A percentile compares a stretch with the other conserved stretches of the same genome.
Evolutionary conservation across 1,140 invertebrate genomes (phyloP).

Genomic region (Asbolus verrucosus): DNA sequence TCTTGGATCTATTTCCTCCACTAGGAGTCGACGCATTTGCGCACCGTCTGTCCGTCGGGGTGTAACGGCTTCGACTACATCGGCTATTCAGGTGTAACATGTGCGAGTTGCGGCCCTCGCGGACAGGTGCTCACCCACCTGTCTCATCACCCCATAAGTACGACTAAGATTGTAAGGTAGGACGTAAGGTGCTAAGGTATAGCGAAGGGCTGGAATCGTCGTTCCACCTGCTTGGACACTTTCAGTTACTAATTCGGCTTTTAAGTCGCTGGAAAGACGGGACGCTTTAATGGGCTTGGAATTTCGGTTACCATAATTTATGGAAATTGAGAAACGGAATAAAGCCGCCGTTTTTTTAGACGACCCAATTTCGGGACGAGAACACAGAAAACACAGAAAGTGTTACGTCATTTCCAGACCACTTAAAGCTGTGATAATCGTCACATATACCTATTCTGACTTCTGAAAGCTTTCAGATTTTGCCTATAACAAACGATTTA

Average conservation of each 20-base stretch:
- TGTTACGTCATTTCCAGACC: no score
- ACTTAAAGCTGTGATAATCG: no score
- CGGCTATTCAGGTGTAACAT: constrained; percentile 34
- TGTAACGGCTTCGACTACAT: constrained; percentile 19
- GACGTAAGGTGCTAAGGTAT: constrained; percentile 30
- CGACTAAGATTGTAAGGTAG: constrained; percentile 31
- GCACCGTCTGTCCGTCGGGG: constrained; percentile 13
- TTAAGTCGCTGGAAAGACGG: constrained; percentile 1
- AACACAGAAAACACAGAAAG: no score
- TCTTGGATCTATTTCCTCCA: neutral
- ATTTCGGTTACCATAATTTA: constrained; percentile 31
- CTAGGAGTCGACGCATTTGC: neutral
- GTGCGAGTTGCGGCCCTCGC: constrained; percentile 29
- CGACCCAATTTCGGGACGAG: neutral
- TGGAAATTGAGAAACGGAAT: constrained; percentile 32
- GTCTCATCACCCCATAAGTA: constrained; percentile 37
- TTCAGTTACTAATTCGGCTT: constrained; percentile 33
- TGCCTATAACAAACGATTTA: no score
- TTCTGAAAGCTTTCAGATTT: no score
- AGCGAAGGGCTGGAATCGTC: constrained; percentile 21
- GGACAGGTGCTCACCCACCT: constrained; percentile 34
- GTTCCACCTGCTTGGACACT: constrained; percentile 37
- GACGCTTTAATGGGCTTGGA: constrained; percentile 14
- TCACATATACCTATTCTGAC: no score
- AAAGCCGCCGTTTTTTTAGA: neutral